phyloP scores from a whole-genome alignment of 92 coral and sea anemone genomes.

The Porites evermanni region DNA sequence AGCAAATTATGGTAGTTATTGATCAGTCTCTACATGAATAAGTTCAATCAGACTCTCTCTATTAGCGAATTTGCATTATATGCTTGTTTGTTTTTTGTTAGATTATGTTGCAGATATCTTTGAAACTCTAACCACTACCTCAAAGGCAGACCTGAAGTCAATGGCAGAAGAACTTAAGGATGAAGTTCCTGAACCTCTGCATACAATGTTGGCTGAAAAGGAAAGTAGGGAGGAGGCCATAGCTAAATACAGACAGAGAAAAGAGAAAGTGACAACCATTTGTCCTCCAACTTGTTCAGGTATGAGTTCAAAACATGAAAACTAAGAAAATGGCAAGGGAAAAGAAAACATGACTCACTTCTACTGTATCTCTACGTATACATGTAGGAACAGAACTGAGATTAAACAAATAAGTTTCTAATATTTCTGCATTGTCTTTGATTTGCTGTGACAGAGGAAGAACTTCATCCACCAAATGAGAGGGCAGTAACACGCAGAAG shows the following conservation, averaged over 20 bases:
- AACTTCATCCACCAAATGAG: constrained; percentile 6
- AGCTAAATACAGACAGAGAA: background rate
- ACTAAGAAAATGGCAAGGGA: no score
- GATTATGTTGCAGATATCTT: constrained; percentile 55
- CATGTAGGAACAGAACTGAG: background rate
- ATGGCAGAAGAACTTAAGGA: constrained; percentile 36
- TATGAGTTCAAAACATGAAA: background rate
- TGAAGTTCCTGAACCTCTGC: constrained; percentile 51
- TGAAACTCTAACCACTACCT: constrained; percentile 17
- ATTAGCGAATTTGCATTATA: background rate
- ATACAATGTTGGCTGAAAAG: constrained; percentile 32
- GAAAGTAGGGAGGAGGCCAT: constrained; percentile 36
- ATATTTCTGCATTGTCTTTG: constrained; percentile 8
- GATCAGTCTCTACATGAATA: background rate
- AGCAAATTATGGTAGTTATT: constrained; percentile 35
- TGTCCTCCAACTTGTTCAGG: constrained; percentile 24
- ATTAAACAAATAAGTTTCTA: constrained; percentile 5
- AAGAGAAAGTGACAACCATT: constrained; percentile 8
- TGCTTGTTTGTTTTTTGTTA: constrained; percentile 2
- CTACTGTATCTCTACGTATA: background rate
- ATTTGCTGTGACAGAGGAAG: constrained; percentile 8
- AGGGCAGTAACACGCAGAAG: constrained; percentile 12
- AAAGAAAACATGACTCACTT: no score
- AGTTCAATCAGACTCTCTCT: background rate
- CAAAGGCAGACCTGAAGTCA: constrained; percentile 26